Conservation (phyloP, 1,140 invertebrate genomes). For the Leptonema lineaticorne region DNA sequence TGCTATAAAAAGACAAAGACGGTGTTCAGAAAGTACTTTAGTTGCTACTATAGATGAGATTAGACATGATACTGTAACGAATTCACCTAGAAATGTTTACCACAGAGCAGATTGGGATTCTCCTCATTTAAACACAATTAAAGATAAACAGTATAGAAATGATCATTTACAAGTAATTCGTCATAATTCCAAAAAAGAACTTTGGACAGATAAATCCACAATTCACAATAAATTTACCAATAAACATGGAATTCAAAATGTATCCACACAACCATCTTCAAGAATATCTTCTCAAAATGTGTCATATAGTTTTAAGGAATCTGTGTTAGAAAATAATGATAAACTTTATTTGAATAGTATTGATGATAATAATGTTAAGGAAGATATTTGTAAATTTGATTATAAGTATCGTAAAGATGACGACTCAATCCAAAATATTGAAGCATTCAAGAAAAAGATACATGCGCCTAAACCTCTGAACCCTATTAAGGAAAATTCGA, state of each 20-base stretch:
- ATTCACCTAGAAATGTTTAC: conserved; percentile 61
- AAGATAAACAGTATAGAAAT: conserved; percentile 14
- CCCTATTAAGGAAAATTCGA: conserved; percentile 19
- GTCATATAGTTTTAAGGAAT: not conserved
- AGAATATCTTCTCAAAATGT: not conserved
- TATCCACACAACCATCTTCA: not conserved
- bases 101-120: conserved; percentile 60
- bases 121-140: conserved; percentile 43
- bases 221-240: not conserved
- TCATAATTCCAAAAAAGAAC: conserved; percentile 48
- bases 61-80: conserved; percentile 58
- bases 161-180: not conserved
- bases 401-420: conserved; percentile 14
- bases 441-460: not conserved
- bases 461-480: not conserved
- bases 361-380: not conserved
- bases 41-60: conserved; percentile 68
- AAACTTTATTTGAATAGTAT: not conserved
- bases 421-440: not conserved
- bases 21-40: conserved; percentile 59
- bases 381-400: not conserved
- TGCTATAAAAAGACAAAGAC: conserved; percentile 49
- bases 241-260: not conserved
- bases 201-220: conserved; percentile 54
- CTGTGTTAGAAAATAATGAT: not conserved